Evolutionary conservation across 1,140 invertebrate species (phyloP).

Genomic region (Chrysomallon squamiferum): DNA sequence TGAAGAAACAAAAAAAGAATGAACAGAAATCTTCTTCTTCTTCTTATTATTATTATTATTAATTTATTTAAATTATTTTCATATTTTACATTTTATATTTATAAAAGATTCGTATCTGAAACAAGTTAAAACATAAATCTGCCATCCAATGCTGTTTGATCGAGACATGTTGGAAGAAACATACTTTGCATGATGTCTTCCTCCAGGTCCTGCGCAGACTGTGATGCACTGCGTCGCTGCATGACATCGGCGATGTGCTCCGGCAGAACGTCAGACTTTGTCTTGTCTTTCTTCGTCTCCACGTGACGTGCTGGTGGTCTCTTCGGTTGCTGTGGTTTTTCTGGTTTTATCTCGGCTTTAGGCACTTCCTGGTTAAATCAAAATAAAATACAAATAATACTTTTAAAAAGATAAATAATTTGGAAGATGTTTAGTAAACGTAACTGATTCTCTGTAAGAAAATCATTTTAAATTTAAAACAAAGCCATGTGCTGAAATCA

Average conservation of each 20-base stretch:
- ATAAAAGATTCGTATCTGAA: no score
- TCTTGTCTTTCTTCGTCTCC: background rate
- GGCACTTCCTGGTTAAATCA: background rate
- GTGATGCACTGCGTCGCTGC: constrained; percentile 12
- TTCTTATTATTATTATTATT: no score
- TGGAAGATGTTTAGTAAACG: no score
- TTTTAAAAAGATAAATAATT: no score
- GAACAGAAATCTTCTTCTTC: no score
- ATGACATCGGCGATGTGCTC: constrained; percentile 41
- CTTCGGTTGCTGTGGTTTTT: background rate
- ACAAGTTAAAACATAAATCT: no score
- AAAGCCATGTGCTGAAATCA: no score
- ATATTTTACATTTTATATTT: no score
- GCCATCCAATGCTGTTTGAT: background rate
- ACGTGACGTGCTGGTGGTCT: background rate
- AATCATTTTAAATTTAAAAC: no score
- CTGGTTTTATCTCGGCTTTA: background rate
- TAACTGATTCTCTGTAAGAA: no score
- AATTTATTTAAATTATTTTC: no score
- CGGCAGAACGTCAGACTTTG: constrained; percentile 24
- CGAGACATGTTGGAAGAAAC: background rate
- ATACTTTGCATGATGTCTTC: constrained; percentile 46
- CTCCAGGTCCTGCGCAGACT: constrained; percentile 36
- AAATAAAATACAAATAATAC: background rate
- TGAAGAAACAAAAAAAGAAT: no score